Base-by-base conservation (phyloP, 2,888 invertebrate genomes). In the Cactoblastis cactorum region DNA sequence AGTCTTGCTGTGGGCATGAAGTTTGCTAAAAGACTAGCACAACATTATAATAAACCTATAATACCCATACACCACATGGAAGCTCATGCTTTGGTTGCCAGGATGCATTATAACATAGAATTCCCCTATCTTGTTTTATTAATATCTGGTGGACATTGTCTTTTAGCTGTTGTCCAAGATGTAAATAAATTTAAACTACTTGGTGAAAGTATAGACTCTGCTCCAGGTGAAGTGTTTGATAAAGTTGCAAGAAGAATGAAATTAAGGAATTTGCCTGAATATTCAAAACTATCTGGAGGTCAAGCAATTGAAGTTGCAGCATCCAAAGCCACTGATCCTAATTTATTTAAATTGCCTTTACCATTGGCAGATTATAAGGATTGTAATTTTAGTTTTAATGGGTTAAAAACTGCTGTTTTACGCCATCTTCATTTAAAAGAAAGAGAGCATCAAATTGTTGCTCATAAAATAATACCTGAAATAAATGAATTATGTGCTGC, bases 31-130 rank as follows among this genome's bases (percentile, higher is more conserved):
- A 90, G 95, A 71, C 81, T 98, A 49, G 93, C 95, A 2, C 85
- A 91, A 48, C 78, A 87, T 45, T 89, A 92, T 58, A 88, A 91
- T 0, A 96, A 95, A 77, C 98, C 98, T 0, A 91, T 99, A 50
- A 96, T 99, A 74, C 98, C 99, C 0, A 95, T 99, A 58, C 99
- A 99, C 85, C 99, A 99, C 67, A 99, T 99, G 99, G 95, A 98
- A 89, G 99, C 99, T 0, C 99, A 99, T 90, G 98, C 99, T 9
- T 86, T 99, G 50, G 96, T 96, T 28, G 94, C 93, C 5, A 92
- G 98, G 76, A 94, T 98, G 94, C 84, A 87, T 35, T 67, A 93
- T 69, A 74, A 92, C 63, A 87, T 97, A 49, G 80, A 92, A 43
- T 98, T 95, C 88, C 99, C 99, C 45, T 99, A 95, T 83, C 83